Conservation (phyloP, 1,140 invertebrate genomes). For the Aleiodes sp. region DNA sequence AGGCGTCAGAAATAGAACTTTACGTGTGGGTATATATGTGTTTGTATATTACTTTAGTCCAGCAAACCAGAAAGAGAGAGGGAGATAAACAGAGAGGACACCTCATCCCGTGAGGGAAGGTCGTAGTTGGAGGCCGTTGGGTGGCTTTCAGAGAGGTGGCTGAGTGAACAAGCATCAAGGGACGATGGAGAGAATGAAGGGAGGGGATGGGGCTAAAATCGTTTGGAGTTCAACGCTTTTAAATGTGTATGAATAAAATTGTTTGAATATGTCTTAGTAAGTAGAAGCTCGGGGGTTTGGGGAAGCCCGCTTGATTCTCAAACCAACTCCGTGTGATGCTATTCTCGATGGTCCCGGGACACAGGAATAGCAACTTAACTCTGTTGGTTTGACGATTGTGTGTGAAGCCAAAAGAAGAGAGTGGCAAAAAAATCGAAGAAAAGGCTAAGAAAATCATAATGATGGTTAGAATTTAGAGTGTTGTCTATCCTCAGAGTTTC, state of each 20-base stretch:
- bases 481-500: background rate
- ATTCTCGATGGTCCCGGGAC: conserved; percentile 42
- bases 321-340: conserved; percentile 26
- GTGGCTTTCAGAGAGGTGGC: background rate
- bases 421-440: background rate
- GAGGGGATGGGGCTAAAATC: too few species aligned
- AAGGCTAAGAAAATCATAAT: background rate
- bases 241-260: background rate
- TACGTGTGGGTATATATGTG: background rate
- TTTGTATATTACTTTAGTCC: conserved; percentile 5
- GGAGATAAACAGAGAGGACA: background rate
- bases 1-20: conserved; percentile 34
- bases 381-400: background rate
- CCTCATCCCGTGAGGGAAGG: conserved; percentile 18
- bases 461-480: background rate
- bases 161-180: conserved; percentile 24
- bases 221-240: conserved; percentile 4
- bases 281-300: conserved; percentile 41
- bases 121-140: conserved; percentile 32
- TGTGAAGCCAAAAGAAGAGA: background rate
- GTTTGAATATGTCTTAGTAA: background rate
- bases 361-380: conserved; percentile 42
- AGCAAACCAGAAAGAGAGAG: conserved; percentile 9
- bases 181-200: background rate
- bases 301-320: conserved; percentile 44